Conservation (phyloP, 2,888 invertebrate species). For the Thecophora atra region DNA sequence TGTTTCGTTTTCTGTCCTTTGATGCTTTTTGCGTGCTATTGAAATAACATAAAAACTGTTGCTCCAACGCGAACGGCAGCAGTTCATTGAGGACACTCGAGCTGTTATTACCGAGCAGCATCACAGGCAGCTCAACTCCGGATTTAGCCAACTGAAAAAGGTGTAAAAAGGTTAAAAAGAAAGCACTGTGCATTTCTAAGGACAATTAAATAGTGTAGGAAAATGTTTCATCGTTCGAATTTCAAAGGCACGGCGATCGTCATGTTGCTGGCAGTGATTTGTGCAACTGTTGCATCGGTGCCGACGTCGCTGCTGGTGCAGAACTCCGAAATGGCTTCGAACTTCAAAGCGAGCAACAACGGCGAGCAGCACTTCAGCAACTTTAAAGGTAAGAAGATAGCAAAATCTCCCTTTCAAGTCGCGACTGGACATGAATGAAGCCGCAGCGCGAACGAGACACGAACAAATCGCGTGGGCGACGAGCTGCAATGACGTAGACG, state of each 20-base stretch:
- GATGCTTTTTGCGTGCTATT: conserved; percentile 38
- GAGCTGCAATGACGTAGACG: conserved; percentile 26
- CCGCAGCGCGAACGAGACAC: not conserved
- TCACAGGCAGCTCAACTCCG: not conserved
- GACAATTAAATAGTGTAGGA: not conserved
- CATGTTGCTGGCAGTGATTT: conserved; percentile 49
- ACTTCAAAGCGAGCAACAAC: conserved; percentile 46
- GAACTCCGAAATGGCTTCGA: conserved; percentile 60
- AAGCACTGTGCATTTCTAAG: not conserved
- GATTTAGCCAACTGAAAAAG: not conserved
- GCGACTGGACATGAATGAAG: not conserved
- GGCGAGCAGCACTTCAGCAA: conserved; percentile 38
- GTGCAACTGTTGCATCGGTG: conserved; percentile 58
- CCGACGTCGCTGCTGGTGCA: conserved; percentile 65
- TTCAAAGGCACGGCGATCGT: conserved; percentile 38
- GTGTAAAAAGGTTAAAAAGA: not conserved
- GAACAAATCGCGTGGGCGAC: not conserved
- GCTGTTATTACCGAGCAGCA: conserved; percentile 47
- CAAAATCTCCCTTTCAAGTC: not conserved
- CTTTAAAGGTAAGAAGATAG: conserved; percentile 29
- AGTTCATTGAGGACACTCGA: conserved; percentile 63
- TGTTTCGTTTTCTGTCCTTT: conserved; percentile 7
- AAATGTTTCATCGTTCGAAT: conserved; percentile 32
- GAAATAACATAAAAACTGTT: conserved; percentile 61
- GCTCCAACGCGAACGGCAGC: conserved; percentile 53